Evolutionary conservation across 2,113 vertebrate species (phyloP).

Genomic region (Guaruba guarouba): DNA sequence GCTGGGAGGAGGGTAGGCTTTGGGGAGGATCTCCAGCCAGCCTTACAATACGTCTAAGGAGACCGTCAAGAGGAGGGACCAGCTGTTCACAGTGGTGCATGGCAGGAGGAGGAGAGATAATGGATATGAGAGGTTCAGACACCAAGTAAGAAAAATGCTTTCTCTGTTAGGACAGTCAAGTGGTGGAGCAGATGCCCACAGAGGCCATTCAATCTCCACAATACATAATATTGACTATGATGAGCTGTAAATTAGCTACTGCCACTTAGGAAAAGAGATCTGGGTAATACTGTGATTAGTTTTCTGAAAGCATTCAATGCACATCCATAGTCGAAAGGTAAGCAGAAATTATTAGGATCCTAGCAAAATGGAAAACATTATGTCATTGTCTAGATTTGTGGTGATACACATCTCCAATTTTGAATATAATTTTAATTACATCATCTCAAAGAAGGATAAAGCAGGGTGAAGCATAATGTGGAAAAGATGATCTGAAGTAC

Average conservation of each 20-base stretch:
- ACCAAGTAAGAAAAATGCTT: not conserved
- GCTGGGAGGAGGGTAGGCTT: not conserved
- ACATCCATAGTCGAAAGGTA: not conserved
- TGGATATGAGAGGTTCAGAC: not conserved
- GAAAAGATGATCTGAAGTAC: not conserved
- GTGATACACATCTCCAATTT: not conserved
- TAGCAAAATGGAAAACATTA: not conserved
- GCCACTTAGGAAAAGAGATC: not conserved
- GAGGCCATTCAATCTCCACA: not conserved
- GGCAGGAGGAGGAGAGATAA: not conserved
- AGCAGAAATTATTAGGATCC: not conserved
- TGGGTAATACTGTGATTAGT: not conserved
- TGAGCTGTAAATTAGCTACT: not conserved
- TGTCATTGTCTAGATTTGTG: not conserved
- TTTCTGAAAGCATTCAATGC: not conserved
- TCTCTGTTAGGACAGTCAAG: not conserved
- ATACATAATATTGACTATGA: not conserved
- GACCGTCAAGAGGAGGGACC: not conserved
- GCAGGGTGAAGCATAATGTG: not conserved
- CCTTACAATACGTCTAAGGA: not conserved
- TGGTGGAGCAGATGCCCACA: not conserved
- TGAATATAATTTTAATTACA: not conserved
- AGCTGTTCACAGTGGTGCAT: not conserved
- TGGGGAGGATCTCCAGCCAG: not conserved
- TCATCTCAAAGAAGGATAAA: not conserved